Conservation (phyloP, 1,140 invertebrate species). For the Thaumatotibia leucotreta region DNA sequence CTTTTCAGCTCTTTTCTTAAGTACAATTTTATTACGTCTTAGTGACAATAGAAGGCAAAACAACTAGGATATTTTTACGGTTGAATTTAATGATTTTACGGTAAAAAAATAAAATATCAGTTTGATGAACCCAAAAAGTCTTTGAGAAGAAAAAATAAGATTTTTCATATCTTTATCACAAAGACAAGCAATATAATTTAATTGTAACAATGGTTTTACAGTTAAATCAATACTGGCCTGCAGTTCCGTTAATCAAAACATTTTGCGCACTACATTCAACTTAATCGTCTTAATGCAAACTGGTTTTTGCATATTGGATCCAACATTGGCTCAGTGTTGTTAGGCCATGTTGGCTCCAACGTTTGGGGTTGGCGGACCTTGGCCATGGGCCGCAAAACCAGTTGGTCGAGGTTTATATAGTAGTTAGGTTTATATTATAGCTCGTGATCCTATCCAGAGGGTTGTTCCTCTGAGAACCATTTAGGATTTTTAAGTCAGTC, state of each 20-base stretch:
- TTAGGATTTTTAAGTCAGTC: neutral
- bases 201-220: neutral
- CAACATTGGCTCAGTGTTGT: neutral
- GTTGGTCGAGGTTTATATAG: neutral
- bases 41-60: too few species aligned
- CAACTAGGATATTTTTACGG: too few species aligned
- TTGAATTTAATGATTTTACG: too few species aligned
- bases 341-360: neutral
- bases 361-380: constrained; percentile 1
- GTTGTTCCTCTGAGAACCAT: neutral
- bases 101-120: neutral
- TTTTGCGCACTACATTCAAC: neutral
- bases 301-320: neutral
- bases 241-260: constrained; percentile 10
- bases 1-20: too few species aligned
- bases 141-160: neutral
- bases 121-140: neutral
- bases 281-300: neutral
- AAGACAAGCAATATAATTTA: neutral
- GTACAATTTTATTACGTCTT: too few species aligned
- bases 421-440: too few species aligned
- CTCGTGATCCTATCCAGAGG: neutral
- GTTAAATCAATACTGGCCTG: neutral
- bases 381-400: neutral
- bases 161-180: neutral